phyloP scores from a whole-genome alignment of 2,888 invertebrate species.

The Hemicrepidius hirtus region DNA sequence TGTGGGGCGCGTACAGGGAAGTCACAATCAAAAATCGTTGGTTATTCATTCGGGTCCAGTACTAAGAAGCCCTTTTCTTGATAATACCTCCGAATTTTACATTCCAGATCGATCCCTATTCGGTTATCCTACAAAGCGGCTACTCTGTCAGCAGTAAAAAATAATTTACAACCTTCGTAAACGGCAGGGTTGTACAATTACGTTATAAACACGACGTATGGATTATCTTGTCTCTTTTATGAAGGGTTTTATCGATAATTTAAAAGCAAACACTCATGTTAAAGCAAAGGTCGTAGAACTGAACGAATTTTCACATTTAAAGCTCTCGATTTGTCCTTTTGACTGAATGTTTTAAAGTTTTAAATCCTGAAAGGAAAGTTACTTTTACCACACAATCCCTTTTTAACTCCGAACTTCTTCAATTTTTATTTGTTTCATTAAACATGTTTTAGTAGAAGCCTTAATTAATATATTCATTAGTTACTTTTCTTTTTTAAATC shows the following conservation, averaged over 20 bases:
- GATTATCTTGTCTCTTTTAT: conserved; percentile 5
- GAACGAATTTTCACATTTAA: neutral
- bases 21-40: neutral
- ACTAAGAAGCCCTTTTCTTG: neutral
- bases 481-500: too few species aligned
- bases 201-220: conserved; percentile 1
- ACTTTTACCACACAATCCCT: neutral
- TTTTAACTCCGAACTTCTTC: neutral
- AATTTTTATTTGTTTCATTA: conserved; percentile 1
- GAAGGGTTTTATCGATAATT: conserved; percentile 7
- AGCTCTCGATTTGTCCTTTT: neutral
- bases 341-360: conserved; percentile 16
- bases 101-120: conserved; percentile 11
- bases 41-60: neutral
- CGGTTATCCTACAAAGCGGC: conserved; percentile 5
- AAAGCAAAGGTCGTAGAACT: neutral
- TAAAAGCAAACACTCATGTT: conserved; percentile 9
- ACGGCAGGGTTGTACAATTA: conserved; percentile 19
- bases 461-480: too few species aligned
- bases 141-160: conserved; percentile 16
- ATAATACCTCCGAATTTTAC: neutral
- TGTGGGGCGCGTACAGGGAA: neutral
- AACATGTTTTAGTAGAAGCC: too few species aligned
- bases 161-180: conserved; percentile 27
- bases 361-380: conserved; percentile 13